Evolutionary conservation across 2,888 invertebrate genomes (phyloP), one percentile per base, ranked within the genome.

Genomic region (Brachyptera risi): DNA sequence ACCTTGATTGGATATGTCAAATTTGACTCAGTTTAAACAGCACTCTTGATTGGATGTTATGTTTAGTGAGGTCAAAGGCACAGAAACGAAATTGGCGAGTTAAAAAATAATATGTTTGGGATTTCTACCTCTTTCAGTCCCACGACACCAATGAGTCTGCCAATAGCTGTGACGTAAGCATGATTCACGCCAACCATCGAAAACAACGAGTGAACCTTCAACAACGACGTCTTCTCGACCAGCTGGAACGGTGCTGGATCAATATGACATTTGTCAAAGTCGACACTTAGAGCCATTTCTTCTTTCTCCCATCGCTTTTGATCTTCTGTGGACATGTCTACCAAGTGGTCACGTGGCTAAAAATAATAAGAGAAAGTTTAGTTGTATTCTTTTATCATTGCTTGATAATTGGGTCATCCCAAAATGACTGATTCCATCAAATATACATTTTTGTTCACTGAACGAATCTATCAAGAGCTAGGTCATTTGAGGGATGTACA

Each of bases 101-200:
- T n/a, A n/a, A n/a, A n/a, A n/a, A n/a, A n/a, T n/a, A n/a, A n/a
- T n/a, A n/a, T n/a, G n/a, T n/a, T n/a, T n/a, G n/a, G n/a, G n/a
- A n/a, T n/a, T 31, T 15, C 15, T 71, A 92, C 92, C 83, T 98
- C 97, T 77, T 93, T 93, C 0, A 98, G 80, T 0, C 93, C 94
- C 4, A 98, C 96, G 0, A 99, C 96, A 1, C 98, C 98, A 5
- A 97, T 92, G 1, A 98, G 83, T 66, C 92, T 81, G 0, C 96
- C 98, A 59, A 95, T 96, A 63, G 95, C 92, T 0, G 98, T 98
- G 15, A 99, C 98, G 75, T 98, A 99, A 0, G 98, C 96, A 71
- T 95, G 91, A 77, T 96, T 96, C 21, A 99, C 90, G n/a, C 96
- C 97, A 65, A 99, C 85, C 81, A 99, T 90, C n/a, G 96, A 97